Evolutionary conservation across 2,113 vertebrate genomes (phyloP).

Genomic region (Asarcornis scutulata): DNA sequence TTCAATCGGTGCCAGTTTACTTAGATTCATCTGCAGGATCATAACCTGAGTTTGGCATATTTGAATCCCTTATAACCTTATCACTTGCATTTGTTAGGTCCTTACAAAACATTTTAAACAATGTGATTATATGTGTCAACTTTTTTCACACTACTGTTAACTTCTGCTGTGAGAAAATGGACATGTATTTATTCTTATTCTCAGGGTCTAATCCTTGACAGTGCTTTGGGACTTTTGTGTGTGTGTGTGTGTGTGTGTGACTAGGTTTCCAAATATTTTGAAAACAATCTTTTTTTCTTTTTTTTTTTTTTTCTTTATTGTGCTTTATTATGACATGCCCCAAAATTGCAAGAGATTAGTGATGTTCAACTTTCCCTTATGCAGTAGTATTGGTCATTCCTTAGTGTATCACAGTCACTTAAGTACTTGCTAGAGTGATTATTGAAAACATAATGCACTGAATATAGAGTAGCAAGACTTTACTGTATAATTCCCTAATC

Average conservation of each 20-base stretch:
- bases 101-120: slow-evolving; percentile 7
- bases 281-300: background rate
- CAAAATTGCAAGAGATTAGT: background rate
- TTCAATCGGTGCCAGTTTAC: background rate
- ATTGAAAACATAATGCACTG: slow-evolving; percentile 48
- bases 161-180: background rate
- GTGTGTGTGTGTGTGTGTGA: background rate
- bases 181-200: background rate
- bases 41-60: background rate
- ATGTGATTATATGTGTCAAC: background rate
- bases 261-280: background rate
- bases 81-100: background rate
- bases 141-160: background rate
- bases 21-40: background rate
- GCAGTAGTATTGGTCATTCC: slow-evolving; percentile 10
- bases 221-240: background rate
- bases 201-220: background rate
- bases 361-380: background rate
- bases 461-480: background rate
- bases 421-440: slow-evolving; percentile 40
- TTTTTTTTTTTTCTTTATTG: background rate
- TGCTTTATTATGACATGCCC: background rate
- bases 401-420: slow-evolving; percentile 37
- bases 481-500: slow-evolving; percentile 54
- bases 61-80: background rate